These are phyloP conservation scores for Galerucella nymphaeae DNA, from an alignment of 2,888 invertebrate species.

Conservation along the genomic window DNA sequence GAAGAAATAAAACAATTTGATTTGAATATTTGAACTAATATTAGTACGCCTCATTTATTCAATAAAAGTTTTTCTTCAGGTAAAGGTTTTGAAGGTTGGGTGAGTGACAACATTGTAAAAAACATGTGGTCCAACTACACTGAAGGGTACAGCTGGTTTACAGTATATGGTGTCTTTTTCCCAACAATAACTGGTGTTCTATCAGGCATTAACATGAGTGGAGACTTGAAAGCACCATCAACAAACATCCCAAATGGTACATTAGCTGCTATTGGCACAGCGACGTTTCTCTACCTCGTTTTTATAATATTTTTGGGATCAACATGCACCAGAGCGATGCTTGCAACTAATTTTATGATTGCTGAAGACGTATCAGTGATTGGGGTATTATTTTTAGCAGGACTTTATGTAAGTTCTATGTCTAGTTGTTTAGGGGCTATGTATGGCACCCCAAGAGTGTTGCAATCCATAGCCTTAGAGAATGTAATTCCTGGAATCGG, in stretches of 20 bases:
- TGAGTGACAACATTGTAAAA: slow-evolving; percentile 78
- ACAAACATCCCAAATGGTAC: slow-evolving; percentile 95
- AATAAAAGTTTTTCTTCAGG: slow-evolving; percentile 65
- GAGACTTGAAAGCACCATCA: slow-evolving; percentile 91
- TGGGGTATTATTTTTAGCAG: slow-evolving; percentile 85
- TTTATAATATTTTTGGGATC: slow-evolving; percentile 92
- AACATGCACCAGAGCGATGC: slow-evolving; percentile 79
- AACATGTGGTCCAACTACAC: slow-evolving; percentile 86
- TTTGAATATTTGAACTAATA: no score
- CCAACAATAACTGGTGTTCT: slow-evolving; percentile 97
- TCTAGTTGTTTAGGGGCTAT: slow-evolving; percentile 95
- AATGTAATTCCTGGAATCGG: slow-evolving; percentile 93
- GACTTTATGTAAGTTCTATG: slow-evolving; percentile 95
- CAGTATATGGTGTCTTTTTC: slow-evolving; percentile 97
- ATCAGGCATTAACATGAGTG: slow-evolving; percentile 99
- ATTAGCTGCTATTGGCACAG: slow-evolving; percentile 89
- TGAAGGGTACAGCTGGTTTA: slow-evolving; percentile 90
- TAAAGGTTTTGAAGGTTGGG: slow-evolving; percentile 89
- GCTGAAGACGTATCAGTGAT: slow-evolving; percentile 90
- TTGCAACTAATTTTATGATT: slow-evolving; percentile 88
- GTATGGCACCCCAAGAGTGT: slow-evolving; percentile 94
- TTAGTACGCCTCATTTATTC: no score
- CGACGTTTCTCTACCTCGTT: slow-evolving; percentile 87
- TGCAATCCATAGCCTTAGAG: slow-evolving; percentile 95
- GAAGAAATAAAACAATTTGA: no score